Evolutionary conservation across 2,113 vertebrate species (phyloP), one percentile per base, ranked within the genome.

Genomic region (Phainopepla nitens): DNA sequence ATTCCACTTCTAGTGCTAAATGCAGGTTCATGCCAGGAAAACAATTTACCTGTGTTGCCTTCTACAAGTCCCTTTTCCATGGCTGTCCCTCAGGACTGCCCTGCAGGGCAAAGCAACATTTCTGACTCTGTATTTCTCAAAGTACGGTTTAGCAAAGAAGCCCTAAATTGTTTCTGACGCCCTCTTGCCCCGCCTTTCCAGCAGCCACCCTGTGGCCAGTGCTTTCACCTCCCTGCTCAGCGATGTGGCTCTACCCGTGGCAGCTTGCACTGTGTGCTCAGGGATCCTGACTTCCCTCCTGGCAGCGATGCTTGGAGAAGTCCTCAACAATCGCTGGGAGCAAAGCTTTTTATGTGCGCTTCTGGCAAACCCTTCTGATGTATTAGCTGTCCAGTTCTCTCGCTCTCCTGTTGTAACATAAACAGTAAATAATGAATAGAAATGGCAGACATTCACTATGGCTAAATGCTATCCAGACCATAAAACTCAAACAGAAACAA

Each of bases 401-500:
- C 61, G 31, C 35, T 45, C 35, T 86, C 54, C 57, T 42, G 39
- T 66, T 90, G 29, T 78, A 90, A 61, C 33, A 41, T 44, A 62
- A 82, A 62, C 71, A 62, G 64, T 88, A 91, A 93, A 89, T 88
- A 93, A 80, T 28, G 33, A 73, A 68, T 22, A 96, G 50, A 91
- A 93, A 90, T 81, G 71, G 71, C 28, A 93, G 80, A 80, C 80
- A 36, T 69, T 91, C 33, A 14, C 71, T 35, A 68, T 0, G 2
- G 80, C 62, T 82, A 73, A 92, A 95, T 29, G 25, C 62, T 84
- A 60, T 45, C 70, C 78, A 92, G 65, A 56, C 81, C 57, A 65
- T 93, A 97, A 93, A 93, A 84, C 58, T 92, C 91, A 57, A 68
- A 68, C 33, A 94, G 69, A 70, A 87, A 35, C 44, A 87, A 78